Percentiles rank a stretch among this genome's conserved stretches.
Evolutionary conservation across 2,888 invertebrate species (phyloP).

Genomic region (Pherbina coryleti): DNA sequence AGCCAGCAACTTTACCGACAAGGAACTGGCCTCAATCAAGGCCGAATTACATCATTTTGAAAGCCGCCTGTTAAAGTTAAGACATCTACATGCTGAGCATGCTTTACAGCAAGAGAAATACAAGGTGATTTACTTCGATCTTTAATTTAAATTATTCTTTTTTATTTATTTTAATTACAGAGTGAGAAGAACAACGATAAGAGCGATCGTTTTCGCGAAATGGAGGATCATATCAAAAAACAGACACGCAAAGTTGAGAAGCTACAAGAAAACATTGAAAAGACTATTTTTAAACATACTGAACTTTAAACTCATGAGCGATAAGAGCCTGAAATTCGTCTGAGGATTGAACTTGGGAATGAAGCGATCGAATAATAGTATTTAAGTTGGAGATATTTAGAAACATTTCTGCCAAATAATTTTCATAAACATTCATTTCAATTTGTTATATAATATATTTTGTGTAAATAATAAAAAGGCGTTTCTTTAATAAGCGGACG

Average conservation of each 20-base stretch:
- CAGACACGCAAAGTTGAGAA: slow-evolving; percentile 88
- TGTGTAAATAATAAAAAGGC: too few relatives aligned
- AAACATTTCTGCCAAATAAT: too few relatives aligned
- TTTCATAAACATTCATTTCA: too few relatives aligned
- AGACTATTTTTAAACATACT: slow-evolving; percentile 81
- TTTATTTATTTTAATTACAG: slow-evolving; percentile 58
- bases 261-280: slow-evolving; percentile 83
- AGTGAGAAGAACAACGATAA: slow-evolving; percentile 75
- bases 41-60: slow-evolving; percentile 86
- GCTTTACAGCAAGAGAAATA: slow-evolving; percentile 79
- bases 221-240: slow-evolving; percentile 85
- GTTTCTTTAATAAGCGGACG: too few relatives aligned
- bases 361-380: too few relatives aligned
- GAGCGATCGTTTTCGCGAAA: slow-evolving; percentile 74
- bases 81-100: slow-evolving; percentile 85
- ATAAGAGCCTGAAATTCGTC: too few relatives aligned
- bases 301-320: slow-evolving; percentile 75
- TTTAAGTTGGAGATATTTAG: too few relatives aligned
- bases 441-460: too few relatives aligned
- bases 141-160: background rate
- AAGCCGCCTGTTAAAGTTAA: slow-evolving; percentile 83
- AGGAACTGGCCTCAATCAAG: slow-evolving; percentile 87
- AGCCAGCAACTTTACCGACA: slow-evolving; percentile 82
- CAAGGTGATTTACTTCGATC: slow-evolving; percentile 68
- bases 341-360: too few relatives aligned